Percentiles rank a stretch among this genome's conserved stretches.
Evolutionary conservation across 2,797 vertebrate genomes (phyloP).

Genomic region (Podarcis lilfordi): DNA sequence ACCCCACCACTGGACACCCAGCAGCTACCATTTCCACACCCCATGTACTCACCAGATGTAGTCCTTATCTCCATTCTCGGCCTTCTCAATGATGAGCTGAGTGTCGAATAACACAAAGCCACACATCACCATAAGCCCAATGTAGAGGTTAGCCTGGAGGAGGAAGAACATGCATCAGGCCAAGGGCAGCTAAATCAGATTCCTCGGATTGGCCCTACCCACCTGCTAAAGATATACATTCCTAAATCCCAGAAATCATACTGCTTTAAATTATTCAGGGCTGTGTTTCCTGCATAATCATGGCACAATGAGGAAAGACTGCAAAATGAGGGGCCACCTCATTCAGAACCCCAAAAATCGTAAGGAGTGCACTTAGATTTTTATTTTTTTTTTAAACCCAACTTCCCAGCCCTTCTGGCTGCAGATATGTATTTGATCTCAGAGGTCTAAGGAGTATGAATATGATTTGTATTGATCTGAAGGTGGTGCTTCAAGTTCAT

Average conservation of each 20-base stretch:
- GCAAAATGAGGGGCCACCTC: neutral
- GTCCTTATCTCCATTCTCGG: slow-evolving; percentile 95
- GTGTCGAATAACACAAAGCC: slow-evolving; percentile 98
- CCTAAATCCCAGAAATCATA: no score
- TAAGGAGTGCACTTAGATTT: neutral
- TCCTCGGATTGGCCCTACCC: no score
- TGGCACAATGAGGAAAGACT: neutral
- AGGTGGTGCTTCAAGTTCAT: neutral
- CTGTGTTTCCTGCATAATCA: neutral
- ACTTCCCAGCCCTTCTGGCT: neutral
- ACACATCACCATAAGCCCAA: slow-evolving; percentile 92
- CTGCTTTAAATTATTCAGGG: neutral
- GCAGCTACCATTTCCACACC: neutral
- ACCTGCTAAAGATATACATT: neutral
- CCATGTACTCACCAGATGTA: slow-evolving; percentile 90
- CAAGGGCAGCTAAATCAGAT: neutral
- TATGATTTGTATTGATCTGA: neutral
- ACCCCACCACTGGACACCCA: neutral
- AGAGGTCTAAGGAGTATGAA: neutral
- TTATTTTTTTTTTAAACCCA: neutral
- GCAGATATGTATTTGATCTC: no score
- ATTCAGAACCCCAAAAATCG: neutral
- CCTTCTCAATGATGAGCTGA: slow-evolving; percentile 98
- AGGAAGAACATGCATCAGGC: neutral
- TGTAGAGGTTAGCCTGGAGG: slow-evolving; percentile 89